These are phyloP conservation scores for Spilosoma lubricipeda DNA, from an alignment of 2,888 invertebrate species.

Conservation along the genomic window DNA sequence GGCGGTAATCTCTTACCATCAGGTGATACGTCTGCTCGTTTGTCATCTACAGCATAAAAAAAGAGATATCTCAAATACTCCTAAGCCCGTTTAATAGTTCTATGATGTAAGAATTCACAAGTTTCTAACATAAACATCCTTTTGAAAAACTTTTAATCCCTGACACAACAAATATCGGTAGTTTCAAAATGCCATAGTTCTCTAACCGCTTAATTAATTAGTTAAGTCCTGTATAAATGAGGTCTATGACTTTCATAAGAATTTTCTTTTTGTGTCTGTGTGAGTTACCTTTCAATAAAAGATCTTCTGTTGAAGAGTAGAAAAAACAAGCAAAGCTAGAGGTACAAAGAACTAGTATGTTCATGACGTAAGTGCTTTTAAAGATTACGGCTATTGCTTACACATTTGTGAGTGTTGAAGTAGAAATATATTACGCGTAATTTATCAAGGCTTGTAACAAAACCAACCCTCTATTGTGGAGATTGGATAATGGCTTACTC, in stretches of 20 bases:
- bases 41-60: no score
- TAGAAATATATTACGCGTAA: constrained; percentile 4
- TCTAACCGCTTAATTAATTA: background rate
- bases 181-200: background rate
- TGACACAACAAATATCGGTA: background rate
- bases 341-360: background rate
- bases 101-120: background rate
- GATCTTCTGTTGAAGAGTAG: background rate
- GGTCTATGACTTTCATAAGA: no score
- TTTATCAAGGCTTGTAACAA: constrained; percentile 1
- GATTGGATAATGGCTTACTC: background rate
- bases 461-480: background rate
- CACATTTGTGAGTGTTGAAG: constrained; percentile 3
- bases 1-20: no score
- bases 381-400: background rate
- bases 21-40: no score
- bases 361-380: background rate
- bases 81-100: background rate
- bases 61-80: background rate
- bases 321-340: background rate
- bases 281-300: background rate
- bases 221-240: background rate
- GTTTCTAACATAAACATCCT: no score
- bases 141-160: background rate
- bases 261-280: no score